phyloP scores from a whole-genome alignment of 1,140 invertebrate species.

The Hermatobates lingyangjiaoensis region DNA sequence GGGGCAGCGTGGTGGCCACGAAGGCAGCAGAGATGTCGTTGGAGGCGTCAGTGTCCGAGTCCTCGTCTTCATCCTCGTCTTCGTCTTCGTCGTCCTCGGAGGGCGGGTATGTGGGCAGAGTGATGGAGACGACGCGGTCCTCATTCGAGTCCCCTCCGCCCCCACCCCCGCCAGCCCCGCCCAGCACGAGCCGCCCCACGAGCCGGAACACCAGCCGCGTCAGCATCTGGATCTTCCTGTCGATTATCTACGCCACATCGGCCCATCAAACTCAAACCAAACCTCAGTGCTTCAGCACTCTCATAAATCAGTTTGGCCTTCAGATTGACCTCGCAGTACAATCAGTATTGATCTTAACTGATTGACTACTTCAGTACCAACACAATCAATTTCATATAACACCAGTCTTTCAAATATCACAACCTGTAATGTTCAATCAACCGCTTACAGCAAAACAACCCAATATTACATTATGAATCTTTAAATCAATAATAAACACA shows the following conservation, averaged over 20 bases:
- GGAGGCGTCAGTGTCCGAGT: conserved; percentile 4
- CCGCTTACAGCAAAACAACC: too few relatives aligned
- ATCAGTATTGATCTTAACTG: too few relatives aligned
- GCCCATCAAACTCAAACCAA: too few relatives aligned
- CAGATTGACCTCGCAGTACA: too few relatives aligned
- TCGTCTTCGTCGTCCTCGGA: conserved; percentile 27
- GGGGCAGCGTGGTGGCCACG: conserved; percentile 10
- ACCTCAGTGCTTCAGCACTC: too few relatives aligned
- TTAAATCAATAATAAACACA: too few relatives aligned
- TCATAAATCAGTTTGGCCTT: too few relatives aligned
- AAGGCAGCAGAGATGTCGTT: conserved; percentile 8
- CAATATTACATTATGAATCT: too few relatives aligned
- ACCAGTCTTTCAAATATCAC: too few relatives aligned
- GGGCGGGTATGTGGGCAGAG: conserved; percentile 31
- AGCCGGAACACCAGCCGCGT: conserved; percentile 41
- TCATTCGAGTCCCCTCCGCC: conserved; percentile 25
- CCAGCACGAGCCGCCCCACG: conserved; percentile 41
- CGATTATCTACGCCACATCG: conserved; percentile 48
- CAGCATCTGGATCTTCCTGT: conserved; percentile 52
- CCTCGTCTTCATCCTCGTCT: conserved; percentile 24
- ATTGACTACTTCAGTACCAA: too few relatives aligned
- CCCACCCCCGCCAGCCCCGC: conserved; percentile 29
- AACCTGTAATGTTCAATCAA: too few relatives aligned
- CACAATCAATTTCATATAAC: too few relatives aligned
- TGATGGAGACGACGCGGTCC: conserved; percentile 29